Evolutionary conservation across 1,140 invertebrate genomes (phyloP).

Genomic region (Patella vulgata): DNA sequence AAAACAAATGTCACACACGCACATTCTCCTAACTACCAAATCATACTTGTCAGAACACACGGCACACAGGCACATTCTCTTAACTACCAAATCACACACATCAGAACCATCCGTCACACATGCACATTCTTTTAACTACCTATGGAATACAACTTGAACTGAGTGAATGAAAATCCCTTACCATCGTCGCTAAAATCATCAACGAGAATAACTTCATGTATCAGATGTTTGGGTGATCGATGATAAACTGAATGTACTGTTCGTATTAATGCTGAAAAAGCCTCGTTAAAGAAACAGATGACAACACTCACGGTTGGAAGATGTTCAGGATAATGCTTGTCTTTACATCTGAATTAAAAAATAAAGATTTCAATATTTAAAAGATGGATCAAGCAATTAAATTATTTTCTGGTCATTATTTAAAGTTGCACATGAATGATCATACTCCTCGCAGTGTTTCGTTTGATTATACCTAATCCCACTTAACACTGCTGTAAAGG

Average conservation of each 20-base stretch:
- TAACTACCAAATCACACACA: no score
- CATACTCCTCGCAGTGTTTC: no score
- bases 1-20: no score
- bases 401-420: background rate
- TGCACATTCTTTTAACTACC: no score
- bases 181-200: conserved; percentile 85
- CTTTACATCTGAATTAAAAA: conserved; percentile 44
- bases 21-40: no score
- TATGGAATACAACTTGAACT: no score
- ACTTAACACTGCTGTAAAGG: no score
- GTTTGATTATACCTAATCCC: no score
- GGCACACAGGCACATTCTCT: no score
- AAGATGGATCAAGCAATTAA: background rate
- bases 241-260: conserved; percentile 90
- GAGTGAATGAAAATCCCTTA: no score
- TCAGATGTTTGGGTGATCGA: conserved; percentile 78
- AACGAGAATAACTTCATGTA: conserved; percentile 89
- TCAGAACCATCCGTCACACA: no score
- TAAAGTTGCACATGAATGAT: background rate
- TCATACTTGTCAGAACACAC: no score
- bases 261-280: conserved; percentile 83
- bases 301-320: conserved; percentile 75
- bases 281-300: conserved; percentile 91
- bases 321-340: conserved; percentile 31
- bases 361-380: background rate